Base-by-base conservation (phyloP, 1,140 invertebrate genomes). In the Drosophila subpulchrella region DNA sequence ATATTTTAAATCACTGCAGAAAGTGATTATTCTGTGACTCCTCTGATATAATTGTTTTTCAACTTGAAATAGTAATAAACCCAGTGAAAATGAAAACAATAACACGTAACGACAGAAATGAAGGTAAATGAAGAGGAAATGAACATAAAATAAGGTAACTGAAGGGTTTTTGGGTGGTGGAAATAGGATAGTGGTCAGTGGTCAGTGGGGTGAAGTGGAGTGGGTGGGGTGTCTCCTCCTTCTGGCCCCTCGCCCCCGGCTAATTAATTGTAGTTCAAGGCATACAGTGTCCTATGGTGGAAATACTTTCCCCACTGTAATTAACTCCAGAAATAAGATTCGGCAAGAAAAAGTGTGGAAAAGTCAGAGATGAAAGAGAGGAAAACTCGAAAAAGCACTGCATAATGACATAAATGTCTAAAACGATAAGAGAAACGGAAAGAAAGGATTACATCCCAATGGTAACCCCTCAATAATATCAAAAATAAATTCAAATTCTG, bases 341-440 rank as follows among this genome's bases (percentile, higher is more conserved):
- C 30, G 42, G 59, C n/a, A 12, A 11, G 55, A 13, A 66, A 36
- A 44, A 30, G n/a, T 36, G 60, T 30, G 65, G 8, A 42, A 51
- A 46, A 63, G 36, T 53, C 36, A 36, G 17, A 24, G 13, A 48
- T 15, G 6, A 47, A 27, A 36, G 13, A 17, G 44, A 11, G 59
- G 42, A 66, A 32, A 50, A 65, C 12, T 41, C n/a, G 4, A 50
- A 30, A 50, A 61, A 66, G 62, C 58, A 63, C 60, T 62, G 60
- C 54, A 30, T 51, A 32, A 61, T 30, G 27, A 58, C 54, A 59
- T n/a, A 10, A 13, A n/a, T 59, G 41, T 24, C 17, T 8, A 13
- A 32, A 60, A 59, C 7, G 32, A 59, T 24, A 62, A 38, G 17
- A 24, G 10, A 30, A 13, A 30, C 30, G 27, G 12, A 42, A 54